Conservation (phyloP, 2,113 vertebrate species). For the Tragulus kanchil region DNA sequence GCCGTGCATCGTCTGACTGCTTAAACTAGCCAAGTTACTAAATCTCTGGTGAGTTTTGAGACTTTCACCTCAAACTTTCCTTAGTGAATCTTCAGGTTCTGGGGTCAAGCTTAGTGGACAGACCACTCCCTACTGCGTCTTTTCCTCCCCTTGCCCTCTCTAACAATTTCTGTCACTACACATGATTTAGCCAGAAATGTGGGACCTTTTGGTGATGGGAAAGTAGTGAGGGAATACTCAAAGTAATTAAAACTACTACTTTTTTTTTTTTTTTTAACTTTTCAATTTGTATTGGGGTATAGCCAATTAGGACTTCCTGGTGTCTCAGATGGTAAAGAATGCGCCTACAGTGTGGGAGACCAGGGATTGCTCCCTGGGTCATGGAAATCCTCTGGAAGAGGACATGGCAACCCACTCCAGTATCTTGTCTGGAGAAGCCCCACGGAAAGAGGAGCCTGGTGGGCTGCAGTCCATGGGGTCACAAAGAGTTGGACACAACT, state of each 20-base stretch:
- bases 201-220: not conserved
- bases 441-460: no score
- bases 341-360: no score
- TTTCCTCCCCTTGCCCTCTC: fast-evolving
- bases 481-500: no score
- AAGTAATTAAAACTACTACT: not conserved
- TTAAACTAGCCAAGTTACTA: not conserved
- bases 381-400: no score
- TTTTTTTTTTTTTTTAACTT: not conserved
- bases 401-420: no score
- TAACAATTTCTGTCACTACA: not conserved
- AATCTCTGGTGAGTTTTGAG: not conserved
- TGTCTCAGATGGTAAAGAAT: no score
- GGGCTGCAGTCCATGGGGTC: no score
- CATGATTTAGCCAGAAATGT: not conserved
- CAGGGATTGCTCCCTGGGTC: no score
- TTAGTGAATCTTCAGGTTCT: not conserved
- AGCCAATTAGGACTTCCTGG: no score
- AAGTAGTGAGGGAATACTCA: not conserved
- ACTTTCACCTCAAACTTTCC: not conserved
- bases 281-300: no score
- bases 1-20: not conserved
- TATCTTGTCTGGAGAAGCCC: no score
- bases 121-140: not conserved
- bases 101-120: not conserved